Percentiles rank a stretch among this genome's conserved stretches.
phyloP scores from a whole-genome alignment of 2,797 vertebrate genomes.

The Anas bernieri region DNA sequence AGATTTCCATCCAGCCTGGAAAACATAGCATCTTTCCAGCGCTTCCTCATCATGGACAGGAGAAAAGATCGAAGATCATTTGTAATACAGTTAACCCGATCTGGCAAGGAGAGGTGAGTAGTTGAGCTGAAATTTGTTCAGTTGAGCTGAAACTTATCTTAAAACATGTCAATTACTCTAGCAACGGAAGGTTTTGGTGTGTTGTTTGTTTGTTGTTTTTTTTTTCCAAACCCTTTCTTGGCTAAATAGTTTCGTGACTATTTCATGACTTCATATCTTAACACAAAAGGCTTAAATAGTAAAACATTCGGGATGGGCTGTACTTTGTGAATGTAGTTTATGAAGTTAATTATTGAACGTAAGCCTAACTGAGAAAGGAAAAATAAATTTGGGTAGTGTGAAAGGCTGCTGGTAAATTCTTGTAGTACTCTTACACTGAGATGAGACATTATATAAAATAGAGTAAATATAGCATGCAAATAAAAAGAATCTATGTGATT shows the following conservation, averaged over 20 bases:
- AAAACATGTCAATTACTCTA: not conserved
- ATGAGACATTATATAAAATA: not conserved
- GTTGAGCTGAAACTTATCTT: not conserved
- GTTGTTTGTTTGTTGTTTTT: too few relatives aligned
- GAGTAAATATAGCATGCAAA: not conserved
- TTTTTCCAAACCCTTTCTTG: not conserved
- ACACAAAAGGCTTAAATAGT: not conserved
- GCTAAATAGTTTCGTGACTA: not conserved
- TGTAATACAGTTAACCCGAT: slow-evolving; percentile 94
- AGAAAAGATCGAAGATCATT: slow-evolving; percentile 91
- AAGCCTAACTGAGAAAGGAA: not conserved
- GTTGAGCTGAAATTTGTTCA: not conserved
- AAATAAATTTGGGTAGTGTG: not conserved
- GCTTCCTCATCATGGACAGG: slow-evolving; percentile 95
- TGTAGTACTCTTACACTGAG: not conserved
- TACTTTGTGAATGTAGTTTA: not conserved
- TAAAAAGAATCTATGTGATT: not conserved
- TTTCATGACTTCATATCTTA: not conserved
- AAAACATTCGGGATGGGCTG: not conserved
- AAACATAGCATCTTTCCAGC: slow-evolving; percentile 97
- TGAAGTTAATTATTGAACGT: slow-evolving; percentile 26
- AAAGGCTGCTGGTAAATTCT: not conserved
- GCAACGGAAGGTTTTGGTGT: not conserved
- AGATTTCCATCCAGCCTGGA: slow-evolving; percentile 96
- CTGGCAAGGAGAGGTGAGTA: slow-evolving; percentile 87